Percentiles rank a stretch among this genome's conserved stretches.
Evolutionary conservation across 2,888 invertebrate species (phyloP).

Genomic region (Acheta domesticus): DNA sequence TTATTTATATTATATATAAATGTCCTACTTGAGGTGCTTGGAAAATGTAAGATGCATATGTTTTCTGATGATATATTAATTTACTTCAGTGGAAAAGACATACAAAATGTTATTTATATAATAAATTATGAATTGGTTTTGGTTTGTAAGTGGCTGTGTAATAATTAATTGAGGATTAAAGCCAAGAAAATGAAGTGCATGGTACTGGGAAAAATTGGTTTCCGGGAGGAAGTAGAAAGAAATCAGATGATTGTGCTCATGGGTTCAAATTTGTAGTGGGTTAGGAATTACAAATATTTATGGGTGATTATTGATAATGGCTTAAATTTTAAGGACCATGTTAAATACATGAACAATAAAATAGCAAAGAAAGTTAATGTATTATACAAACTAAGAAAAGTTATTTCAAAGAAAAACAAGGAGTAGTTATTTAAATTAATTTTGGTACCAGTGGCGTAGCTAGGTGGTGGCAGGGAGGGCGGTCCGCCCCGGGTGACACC

Average conservation of each 20-base stretch:
- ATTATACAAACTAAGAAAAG: not conserved
- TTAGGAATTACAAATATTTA: not conserved
- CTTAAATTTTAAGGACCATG: not conserved
- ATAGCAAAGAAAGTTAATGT: not conserved
- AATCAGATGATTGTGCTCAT: not conserved
- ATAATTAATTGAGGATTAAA: not conserved
- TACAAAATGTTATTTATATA: not conserved
- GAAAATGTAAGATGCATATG: not conserved
- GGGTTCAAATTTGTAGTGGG: not conserved
- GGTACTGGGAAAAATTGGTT: not conserved
- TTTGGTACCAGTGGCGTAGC: no score
- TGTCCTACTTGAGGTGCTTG: no score
- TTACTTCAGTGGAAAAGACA: not conserved
- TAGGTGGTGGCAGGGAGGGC: no score
- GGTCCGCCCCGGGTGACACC: no score
- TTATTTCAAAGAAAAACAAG: not conserved
- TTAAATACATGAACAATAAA: not conserved
- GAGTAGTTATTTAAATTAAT: not conserved
- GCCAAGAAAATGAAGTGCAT: not conserved
- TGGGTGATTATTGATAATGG: not conserved
- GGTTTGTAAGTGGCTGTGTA: not conserved
- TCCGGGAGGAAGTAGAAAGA: not conserved
- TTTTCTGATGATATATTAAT: no score
- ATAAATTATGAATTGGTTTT: not conserved
- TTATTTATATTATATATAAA: not conserved